Percentiles rank a stretch among this genome's conserved stretches.
These are phyloP conservation scores for Volucella bombylans DNA, from an alignment of 2,888 invertebrate species.

Conservation along the genomic window DNA sequence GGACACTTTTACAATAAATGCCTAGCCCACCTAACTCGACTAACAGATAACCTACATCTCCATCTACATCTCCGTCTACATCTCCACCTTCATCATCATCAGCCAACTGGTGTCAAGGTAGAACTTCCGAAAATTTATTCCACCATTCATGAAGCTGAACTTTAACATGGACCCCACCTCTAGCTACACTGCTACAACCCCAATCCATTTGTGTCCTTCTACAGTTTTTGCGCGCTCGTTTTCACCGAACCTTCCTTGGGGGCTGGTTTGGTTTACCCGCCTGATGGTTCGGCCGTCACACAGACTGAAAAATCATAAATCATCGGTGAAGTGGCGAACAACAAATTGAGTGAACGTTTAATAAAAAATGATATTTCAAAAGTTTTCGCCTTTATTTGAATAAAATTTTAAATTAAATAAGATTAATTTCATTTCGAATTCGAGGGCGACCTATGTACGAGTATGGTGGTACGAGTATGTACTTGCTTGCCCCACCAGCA, in stretches of 20 bases:
- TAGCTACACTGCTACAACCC: not conserved
- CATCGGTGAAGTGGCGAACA: conserved; percentile 70
- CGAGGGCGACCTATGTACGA: not conserved
- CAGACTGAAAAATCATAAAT: conserved; percentile 69
- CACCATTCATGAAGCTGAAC: conserved; percentile 57
- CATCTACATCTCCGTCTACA: not conserved
- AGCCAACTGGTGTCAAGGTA: conserved; percentile 65
- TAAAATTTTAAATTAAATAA: conserved; percentile 74
- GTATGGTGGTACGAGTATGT: not conserved
- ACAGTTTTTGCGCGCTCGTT: conserved; percentile 35
- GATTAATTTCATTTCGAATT: conserved; percentile 72
- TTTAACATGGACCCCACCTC: conserved; percentile 68
- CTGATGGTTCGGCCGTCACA: conserved; percentile 41
- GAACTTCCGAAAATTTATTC: conserved; percentile 42
- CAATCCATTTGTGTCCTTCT: conserved; percentile 34
- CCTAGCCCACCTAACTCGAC: conserved; percentile 51
- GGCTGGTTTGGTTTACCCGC: conserved; percentile 12
- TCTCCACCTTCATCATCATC: conserved; percentile 3
- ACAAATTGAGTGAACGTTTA: conserved; percentile 73
- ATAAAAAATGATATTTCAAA: conserved; percentile 71
- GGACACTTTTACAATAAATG: conserved; percentile 66
- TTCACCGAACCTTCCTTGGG: conserved; percentile 11
- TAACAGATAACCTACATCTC: not conserved
- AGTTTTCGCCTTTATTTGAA: conserved; percentile 70
- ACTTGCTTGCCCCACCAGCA: too few relatives aligned